Percentiles rank a stretch among this genome's conserved stretches.
phyloP scores from a whole-genome alignment of 2,113 vertebrate species.

The Platichthys flesus region DNA sequence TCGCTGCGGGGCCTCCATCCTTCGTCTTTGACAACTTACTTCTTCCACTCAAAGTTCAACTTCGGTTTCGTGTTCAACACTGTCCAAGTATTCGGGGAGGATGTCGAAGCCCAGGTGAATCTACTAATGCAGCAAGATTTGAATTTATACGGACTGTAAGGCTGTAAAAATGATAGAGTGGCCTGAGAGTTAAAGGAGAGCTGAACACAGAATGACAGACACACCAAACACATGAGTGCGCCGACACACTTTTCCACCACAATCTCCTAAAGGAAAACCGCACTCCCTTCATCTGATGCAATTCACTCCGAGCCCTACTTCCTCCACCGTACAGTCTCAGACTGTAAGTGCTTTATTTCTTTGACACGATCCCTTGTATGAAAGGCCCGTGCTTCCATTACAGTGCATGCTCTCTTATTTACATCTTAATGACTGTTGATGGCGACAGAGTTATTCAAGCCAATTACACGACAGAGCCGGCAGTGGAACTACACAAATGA shows the following conservation, averaged over 20 bases:
- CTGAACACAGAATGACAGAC: too few relatives aligned
- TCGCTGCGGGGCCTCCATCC: too few relatives aligned
- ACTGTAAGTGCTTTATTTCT: neutral
- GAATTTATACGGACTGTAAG: too few relatives aligned
- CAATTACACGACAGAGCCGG: slow-evolving; percentile 40
- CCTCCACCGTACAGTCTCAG: neutral
- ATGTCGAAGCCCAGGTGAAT: too few relatives aligned
- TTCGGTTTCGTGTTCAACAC: too few relatives aligned
- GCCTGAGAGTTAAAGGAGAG: too few relatives aligned
- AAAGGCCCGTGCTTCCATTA: slow-evolving; percentile 4
- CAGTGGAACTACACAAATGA: slow-evolving; percentile 55
- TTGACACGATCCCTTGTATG: neutral
- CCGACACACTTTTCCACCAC: slow-evolving; percentile 2
- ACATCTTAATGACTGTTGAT: slow-evolving; percentile 55
- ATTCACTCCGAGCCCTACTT: slow-evolving; percentile 8
- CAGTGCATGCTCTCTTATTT: slow-evolving; percentile 41
- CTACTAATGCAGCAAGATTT: too few relatives aligned
- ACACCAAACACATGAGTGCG: neutral
- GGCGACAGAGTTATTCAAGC: slow-evolving; percentile 28
- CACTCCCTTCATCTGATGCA: slow-evolving; percentile 25
- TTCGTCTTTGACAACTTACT: too few relatives aligned
- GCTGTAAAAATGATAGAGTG: too few relatives aligned
- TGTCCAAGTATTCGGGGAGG: too few relatives aligned
- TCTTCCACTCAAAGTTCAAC: too few relatives aligned
- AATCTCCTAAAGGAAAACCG: slow-evolving; percentile 24